Evolutionary conservation across 2,888 invertebrate genomes (phyloP).

Genomic region (Pasiphila rectangulata): DNA sequence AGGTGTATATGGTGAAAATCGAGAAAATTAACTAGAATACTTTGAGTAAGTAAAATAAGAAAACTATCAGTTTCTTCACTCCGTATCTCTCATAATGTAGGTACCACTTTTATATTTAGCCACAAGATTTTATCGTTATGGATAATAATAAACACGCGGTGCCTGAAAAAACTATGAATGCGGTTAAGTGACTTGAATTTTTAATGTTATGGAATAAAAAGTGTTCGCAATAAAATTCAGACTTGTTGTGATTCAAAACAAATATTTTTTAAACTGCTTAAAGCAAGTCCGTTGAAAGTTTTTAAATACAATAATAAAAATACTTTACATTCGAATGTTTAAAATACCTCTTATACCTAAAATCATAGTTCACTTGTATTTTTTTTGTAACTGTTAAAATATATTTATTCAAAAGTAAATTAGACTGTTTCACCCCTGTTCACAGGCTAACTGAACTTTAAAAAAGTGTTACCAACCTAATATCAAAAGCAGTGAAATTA

Average conservation of each 20-base stretch:
- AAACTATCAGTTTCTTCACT: too few species aligned
- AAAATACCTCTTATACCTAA: neutral
- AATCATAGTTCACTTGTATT: neutral
- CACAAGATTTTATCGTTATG: neutral
- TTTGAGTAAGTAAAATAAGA: too few species aligned
- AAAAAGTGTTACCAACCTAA: neutral
- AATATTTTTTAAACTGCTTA: neutral
- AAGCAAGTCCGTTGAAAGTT: conserved; percentile 4
- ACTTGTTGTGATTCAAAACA: conserved; percentile 1
- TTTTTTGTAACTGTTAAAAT: neutral
- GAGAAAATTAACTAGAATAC: too few species aligned
- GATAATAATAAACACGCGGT: neutral
- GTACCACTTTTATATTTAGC: too few species aligned
- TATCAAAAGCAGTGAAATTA: conserved; percentile 12
- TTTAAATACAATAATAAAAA: conserved; percentile 4
- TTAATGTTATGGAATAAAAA: conserved; percentile 6
- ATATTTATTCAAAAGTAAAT: neutral
- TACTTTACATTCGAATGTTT: too few species aligned
- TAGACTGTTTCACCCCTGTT: neutral
- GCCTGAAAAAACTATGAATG: conserved; percentile 31
- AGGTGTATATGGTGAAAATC: too few species aligned
- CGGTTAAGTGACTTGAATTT: conserved; percentile 19
- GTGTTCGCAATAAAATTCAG: conserved; percentile 4
- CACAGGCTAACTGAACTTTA: neutral
- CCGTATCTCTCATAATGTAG: too few species aligned